Base-by-base conservation (phyloP, 2,888 invertebrate genomes). In the Habrosyne pyritoides region DNA sequence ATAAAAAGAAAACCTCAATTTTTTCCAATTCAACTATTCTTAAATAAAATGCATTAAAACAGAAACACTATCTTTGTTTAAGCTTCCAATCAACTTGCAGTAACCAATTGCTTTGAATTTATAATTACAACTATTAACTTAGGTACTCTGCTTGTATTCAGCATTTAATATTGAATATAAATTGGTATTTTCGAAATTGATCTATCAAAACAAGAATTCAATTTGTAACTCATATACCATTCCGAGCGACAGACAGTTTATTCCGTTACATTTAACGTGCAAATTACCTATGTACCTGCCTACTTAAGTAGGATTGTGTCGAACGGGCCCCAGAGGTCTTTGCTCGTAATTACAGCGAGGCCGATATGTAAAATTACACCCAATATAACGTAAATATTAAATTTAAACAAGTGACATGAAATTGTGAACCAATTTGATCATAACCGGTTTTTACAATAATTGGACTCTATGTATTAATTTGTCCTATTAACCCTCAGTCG, bases 281-380 rank as follows among this genome's bases (percentile, higher is more conserved):
- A 42, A 18, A 42, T 42, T 42, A 42, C 18, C 8, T 18, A 42
- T 6, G 42, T 42, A 42, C 42, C 42, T 42, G 42, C 42, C 36
- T 42, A 42, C 42, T 50, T 28, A 28, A 5, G 30, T 50, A 50
- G 12, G 21, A 50, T 49, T 26, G 28, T 49, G 14, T 18, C 49
- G 49, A 18, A 7, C 18, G 42, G 18, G 14, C 28, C 28, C 30
- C 14, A 50, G 50, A 50, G 50, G 50, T 14, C 50, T 42, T 5
- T 18, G 18, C n/a, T 18, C 28, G 21, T 28, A 50, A 50, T 50
- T 50, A 30, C 21, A 21, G 12, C 50, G 50, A 50, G 30, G 30
- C 21, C 50, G 30, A 28, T 50, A 28, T 50, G 12, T 50, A 30
- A 14, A 50, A 50, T 50, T 50, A 50, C 10, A 30, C 28, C 21